These are phyloP conservation scores for Macaca nemestrina DNA, from an alignment of 2,113 vertebrate species.

Conservation along the genomic window DNA sequence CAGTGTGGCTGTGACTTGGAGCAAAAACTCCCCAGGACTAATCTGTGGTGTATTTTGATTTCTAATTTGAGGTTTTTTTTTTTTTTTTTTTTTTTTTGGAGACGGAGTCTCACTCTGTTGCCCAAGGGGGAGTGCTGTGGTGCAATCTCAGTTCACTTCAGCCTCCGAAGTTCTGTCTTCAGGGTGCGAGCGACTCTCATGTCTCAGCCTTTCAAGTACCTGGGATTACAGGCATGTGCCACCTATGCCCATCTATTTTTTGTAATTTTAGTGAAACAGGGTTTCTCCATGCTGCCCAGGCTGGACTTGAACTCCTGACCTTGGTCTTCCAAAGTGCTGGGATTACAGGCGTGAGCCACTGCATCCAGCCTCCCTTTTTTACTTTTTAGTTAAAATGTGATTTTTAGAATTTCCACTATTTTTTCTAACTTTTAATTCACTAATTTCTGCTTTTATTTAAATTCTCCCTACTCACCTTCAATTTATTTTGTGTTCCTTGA, in stretches of 20 bases:
- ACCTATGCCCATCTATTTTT: too few relatives aligned
- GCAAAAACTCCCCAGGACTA: background rate
- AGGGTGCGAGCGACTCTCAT: too few relatives aligned
- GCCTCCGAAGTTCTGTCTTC: too few relatives aligned
- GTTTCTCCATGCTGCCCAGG: too few relatives aligned
- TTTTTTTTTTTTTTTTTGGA: background rate
- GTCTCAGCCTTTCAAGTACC: too few relatives aligned
- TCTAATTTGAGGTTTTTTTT: background rate
- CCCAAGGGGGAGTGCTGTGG: too few relatives aligned
- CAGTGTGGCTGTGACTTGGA: background rate
- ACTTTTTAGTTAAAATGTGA: background rate
- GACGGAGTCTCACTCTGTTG: too few relatives aligned
- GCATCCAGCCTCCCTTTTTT: background rate
- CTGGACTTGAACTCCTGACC: too few relatives aligned
- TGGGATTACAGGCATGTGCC: too few relatives aligned
- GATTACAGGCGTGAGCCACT: too few relatives aligned
- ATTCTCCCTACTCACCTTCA: background rate
- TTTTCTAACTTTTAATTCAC: background rate
- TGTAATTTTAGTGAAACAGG: background rate
- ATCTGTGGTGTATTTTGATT: background rate
- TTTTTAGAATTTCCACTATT: background rate
- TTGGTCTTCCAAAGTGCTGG: too few relatives aligned
- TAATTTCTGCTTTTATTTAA: background rate
- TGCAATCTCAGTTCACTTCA: too few relatives aligned
- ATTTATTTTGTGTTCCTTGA: background rate